Conservation (phyloP, 1,140 invertebrate genomes). For the Trialeurodes vaporariorum region DNA sequence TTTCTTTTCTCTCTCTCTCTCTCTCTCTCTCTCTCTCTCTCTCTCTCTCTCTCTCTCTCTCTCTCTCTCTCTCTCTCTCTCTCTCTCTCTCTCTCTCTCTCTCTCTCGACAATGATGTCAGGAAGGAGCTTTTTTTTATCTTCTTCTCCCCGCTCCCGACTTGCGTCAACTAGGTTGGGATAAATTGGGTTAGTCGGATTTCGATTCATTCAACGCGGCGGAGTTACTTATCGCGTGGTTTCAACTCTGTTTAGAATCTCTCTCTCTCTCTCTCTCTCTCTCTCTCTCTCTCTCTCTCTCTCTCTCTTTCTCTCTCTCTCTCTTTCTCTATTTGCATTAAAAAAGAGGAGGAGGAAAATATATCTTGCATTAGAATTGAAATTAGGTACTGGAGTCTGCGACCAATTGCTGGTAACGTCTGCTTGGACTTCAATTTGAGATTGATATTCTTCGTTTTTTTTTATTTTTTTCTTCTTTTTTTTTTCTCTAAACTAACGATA, state of each 20-base stretch:
- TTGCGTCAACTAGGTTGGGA: too few species aligned
- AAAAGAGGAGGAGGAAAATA: too few species aligned
- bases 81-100: background rate
- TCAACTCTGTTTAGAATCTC: too few species aligned
- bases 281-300: background rate
- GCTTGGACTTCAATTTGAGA: background rate
- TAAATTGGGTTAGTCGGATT: too few species aligned
- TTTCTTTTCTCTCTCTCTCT: background rate
- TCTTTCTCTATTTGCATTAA: background rate
- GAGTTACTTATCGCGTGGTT: too few species aligned
- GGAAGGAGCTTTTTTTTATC: too few species aligned
- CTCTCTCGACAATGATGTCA: too few species aligned
- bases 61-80: background rate
- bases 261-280: background rate
- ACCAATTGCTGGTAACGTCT: background rate
- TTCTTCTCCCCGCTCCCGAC: background rate
- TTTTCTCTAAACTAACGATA: background rate
- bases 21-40: background rate
- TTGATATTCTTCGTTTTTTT: background rate
- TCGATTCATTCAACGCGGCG: too few species aligned
- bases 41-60: background rate
- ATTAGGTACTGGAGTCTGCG: too few species aligned
- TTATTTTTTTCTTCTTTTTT: background rate
- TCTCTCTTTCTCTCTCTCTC: background rate
- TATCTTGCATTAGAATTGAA: too few species aligned